These are phyloP conservation scores for Ivindomyrus marchei DNA, from an alignment of 2,113 vertebrate species.

Conservation along the genomic window DNA sequence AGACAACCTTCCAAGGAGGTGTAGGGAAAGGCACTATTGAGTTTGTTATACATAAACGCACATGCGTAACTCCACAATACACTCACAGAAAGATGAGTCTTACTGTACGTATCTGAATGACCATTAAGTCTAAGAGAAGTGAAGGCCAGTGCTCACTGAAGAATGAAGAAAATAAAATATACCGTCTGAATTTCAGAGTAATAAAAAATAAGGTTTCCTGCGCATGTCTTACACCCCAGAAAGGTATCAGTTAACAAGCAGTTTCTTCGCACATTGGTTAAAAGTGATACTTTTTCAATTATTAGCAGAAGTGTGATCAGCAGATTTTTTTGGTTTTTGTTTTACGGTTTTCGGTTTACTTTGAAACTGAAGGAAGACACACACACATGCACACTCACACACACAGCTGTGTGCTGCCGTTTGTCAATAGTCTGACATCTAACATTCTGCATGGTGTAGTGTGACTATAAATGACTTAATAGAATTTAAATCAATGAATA, in stretches of 20 bases:
- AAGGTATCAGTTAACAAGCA: neutral
- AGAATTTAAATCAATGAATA: constrained; percentile 28
- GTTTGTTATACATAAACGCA: neutral
- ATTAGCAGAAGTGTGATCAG: neutral
- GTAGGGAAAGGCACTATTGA: neutral
- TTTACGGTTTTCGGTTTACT: neutral
- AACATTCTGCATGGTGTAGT: neutral
- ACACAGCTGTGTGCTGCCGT: neutral
- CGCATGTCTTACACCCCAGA: neutral
- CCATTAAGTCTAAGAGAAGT: neutral
- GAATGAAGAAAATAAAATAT: neutral
- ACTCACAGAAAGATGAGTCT: neutral
- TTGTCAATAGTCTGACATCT: neutral
- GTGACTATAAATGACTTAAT: constrained; percentile 5
- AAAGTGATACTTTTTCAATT: neutral
- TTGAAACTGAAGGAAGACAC: neutral
- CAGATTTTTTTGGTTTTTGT: neutral
- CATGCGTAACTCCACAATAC: neutral
- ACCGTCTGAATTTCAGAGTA: neutral
- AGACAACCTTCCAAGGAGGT: neutral
- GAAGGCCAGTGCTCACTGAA: constrained; percentile 2
- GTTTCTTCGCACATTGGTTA: neutral
- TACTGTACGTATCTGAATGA: neutral
- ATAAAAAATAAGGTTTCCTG: neutral
- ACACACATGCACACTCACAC: neutral